These are phyloP conservation scores for Beris morrisii DNA, from an alignment of 2,888 invertebrate genomes.

Conservation along the genomic window DNA sequence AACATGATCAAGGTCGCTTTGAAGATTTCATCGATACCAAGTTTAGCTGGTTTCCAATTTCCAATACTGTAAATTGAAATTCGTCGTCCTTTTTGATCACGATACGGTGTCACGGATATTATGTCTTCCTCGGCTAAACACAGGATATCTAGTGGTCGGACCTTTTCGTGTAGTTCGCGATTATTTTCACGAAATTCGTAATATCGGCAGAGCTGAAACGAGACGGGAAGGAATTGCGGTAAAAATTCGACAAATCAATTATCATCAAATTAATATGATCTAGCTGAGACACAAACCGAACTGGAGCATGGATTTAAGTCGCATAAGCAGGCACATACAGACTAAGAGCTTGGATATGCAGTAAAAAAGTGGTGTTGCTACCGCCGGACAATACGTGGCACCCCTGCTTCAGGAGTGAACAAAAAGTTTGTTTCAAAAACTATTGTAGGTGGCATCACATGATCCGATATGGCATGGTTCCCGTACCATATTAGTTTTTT, in stretches of 20 bases:
- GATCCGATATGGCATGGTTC: too few relatives aligned
- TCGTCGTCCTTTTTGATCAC: constrained; percentile 73
- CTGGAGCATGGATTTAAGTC: neutral
- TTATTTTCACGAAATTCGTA: constrained; percentile 74
- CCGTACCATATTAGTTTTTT: too few relatives aligned
- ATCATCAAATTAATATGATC: too few relatives aligned
- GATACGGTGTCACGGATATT: constrained; percentile 73
- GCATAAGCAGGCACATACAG: neutral
- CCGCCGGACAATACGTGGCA: too few relatives aligned
- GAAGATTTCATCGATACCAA: constrained; percentile 70
- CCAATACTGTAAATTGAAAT: constrained; percentile 74
- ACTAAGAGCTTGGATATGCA: too few relatives aligned
- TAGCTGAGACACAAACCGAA: too few relatives aligned
- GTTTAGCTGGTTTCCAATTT: constrained; percentile 72
- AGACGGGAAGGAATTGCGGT: too few relatives aligned
- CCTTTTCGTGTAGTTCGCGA: constrained; percentile 66
- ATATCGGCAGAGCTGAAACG: constrained; percentile 66
- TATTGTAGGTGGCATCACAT: too few relatives aligned
- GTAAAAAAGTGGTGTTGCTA: too few relatives aligned
- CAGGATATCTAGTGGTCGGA: constrained; percentile 66
- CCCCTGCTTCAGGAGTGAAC: too few relatives aligned
- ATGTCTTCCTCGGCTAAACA: constrained; percentile 69
- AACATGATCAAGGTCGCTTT: constrained; percentile 70
- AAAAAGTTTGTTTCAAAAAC: too few relatives aligned
- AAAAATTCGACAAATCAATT: too few relatives aligned